phyloP scores from a whole-genome alignment of 2,888 invertebrate species.

The Catocala sponsa region DNA sequence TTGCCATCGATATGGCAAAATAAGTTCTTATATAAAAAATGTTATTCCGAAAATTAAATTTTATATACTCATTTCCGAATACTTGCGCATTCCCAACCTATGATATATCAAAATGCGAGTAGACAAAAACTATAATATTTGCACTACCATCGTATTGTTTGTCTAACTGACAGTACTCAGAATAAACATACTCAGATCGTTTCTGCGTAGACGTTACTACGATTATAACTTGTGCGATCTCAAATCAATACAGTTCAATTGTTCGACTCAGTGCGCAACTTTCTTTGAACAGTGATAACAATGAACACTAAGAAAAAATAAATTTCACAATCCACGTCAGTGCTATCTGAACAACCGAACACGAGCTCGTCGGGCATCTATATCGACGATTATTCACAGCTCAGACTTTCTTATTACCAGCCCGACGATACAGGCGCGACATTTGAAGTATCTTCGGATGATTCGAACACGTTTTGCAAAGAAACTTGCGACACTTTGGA shows the following conservation, averaged over 20 bases:
- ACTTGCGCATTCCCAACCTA: constrained; percentile 16
- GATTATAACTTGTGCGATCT: too few relatives aligned
- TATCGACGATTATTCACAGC: constrained; percentile 73
- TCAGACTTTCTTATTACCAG: constrained; percentile 70
- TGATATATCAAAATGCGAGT: constrained; percentile 23
- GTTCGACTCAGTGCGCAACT: constrained; percentile 5
- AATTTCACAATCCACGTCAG: constrained; percentile 16
- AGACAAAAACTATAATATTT: constrained; percentile 11
- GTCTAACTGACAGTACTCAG: background rate
- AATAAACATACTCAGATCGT: too few relatives aligned
- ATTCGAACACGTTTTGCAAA: constrained; percentile 13
- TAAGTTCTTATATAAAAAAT: too few relatives aligned
- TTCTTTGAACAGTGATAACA: constrained; percentile 11
- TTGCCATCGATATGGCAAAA: constrained; percentile 43
- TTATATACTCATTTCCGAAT: constrained; percentile 17
- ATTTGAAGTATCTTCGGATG: constrained; percentile 21
- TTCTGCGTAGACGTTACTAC: too few relatives aligned
- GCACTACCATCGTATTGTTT: background rate
- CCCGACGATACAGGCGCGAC: constrained; percentile 18
- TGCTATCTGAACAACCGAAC: constrained; percentile 16
- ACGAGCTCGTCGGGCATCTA: constrained; percentile 42
- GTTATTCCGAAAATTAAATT: too few relatives aligned
- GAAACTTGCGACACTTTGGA: constrained; percentile 33
- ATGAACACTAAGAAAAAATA: constrained; percentile 35
- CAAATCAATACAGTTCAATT: background rate